Conservation (phyloP, 2,888 invertebrate genomes). For the Germaria angustata region DNA sequence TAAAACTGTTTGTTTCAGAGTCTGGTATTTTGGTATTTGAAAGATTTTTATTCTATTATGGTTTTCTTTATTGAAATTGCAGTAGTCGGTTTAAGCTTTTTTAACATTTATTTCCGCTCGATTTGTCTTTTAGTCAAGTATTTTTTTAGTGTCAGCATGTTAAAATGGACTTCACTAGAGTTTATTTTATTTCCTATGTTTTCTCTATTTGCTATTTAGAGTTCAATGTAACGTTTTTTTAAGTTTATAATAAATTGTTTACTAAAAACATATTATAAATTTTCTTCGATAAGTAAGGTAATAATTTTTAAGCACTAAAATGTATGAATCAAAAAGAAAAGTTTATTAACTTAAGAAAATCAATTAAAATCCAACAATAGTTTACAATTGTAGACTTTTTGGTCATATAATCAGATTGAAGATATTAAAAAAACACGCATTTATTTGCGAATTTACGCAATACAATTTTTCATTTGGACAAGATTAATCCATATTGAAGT, state of each 20-base stretch:
- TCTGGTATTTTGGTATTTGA: not conserved
- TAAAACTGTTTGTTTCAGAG: not conserved
- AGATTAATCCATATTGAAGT: no score
- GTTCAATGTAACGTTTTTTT: not conserved
- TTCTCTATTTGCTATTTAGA: slow-evolving; percentile 13
- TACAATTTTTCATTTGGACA: no score
- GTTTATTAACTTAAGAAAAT: no score
- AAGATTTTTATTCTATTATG: not conserved
- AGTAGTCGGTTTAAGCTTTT: not conserved
- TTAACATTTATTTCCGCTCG: slow-evolving; percentile 47
- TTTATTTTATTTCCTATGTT: slow-evolving; percentile 21
- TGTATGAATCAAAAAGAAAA: not conserved
- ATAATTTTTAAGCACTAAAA: slow-evolving; percentile 11
- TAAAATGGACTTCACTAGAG: slow-evolving; percentile 39
- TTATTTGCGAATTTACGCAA: no score
- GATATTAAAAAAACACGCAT: no score
- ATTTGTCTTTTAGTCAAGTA: slow-evolving; percentile 42
- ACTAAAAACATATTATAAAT: not conserved
- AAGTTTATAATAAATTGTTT: not conserved
- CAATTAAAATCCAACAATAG: no score
- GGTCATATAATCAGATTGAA: no score
- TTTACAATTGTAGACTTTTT: no score
- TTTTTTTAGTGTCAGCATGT: slow-evolving; percentile 35
- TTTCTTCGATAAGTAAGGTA: not conserved
- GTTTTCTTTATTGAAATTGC: not conserved